phyloP scores from a whole-genome alignment of 2,888 invertebrate species.

The Orthosia gothica region DNA sequence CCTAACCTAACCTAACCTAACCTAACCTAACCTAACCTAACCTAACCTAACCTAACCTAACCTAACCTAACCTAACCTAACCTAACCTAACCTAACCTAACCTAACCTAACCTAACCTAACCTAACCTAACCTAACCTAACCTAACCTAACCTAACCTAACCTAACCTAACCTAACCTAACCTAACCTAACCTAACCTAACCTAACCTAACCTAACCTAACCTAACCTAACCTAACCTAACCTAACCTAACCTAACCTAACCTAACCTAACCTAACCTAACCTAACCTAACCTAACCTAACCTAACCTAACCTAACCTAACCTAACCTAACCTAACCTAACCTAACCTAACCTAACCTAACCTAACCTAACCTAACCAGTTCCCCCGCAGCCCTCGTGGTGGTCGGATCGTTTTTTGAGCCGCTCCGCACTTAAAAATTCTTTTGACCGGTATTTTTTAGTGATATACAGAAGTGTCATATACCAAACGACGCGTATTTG shows the following conservation, averaged over 20 bases:
- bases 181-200: constrained; percentile 54
- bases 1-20: constrained; percentile 53
- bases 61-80: constrained; percentile 45
- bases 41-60: constrained; percentile 53
- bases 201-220: constrained; percentile 48
- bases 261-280: constrained; percentile 56
- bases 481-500: too few relatives aligned
- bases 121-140: constrained; percentile 58
- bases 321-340: constrained; percentile 8
- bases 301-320: constrained; percentile 53
- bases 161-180: constrained; percentile 42
- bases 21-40: constrained; percentile 54
- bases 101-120: constrained; percentile 51
- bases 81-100: constrained; percentile 55
- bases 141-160: constrained; percentile 51
- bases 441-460: too few relatives aligned
- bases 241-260: constrained; percentile 58
- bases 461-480: too few relatives aligned
- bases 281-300: constrained; percentile 60
- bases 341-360: too few relatives aligned
- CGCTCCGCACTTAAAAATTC: too few relatives aligned
- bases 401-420: too few relatives aligned
- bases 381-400: too few relatives aligned
- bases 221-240: constrained; percentile 57
- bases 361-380: too few relatives aligned